phyloP scores from a whole-genome alignment of 2,113 vertebrate genomes.

The Rhodinocichla rosea region DNA sequence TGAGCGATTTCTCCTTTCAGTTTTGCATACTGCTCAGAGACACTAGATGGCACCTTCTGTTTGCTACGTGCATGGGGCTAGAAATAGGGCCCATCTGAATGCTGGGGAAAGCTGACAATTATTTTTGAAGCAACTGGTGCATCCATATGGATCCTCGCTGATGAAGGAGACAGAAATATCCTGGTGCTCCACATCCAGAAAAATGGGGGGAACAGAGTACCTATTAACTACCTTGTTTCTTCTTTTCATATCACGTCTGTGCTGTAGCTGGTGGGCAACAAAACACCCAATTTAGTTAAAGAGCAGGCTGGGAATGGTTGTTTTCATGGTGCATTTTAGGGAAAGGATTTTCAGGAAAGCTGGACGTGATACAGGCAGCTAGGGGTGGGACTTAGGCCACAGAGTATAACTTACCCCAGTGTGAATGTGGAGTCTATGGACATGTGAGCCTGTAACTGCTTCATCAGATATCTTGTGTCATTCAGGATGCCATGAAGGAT shows the following conservation, averaged over 20 bases:
- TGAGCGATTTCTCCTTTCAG: neutral
- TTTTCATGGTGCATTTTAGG: neutral
- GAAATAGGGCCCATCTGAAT: conserved; percentile 58
- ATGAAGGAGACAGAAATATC: conserved; percentile 33
- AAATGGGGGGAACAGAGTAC: neutral
- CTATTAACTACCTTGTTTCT: neutral
- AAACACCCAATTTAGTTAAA: neutral
- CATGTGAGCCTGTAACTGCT: neutral
- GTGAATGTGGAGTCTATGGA: neutral
- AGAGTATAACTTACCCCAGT: neutral
- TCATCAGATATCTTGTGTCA: neutral
- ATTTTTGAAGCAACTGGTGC: conserved; percentile 55
- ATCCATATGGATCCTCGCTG: conserved; percentile 51
- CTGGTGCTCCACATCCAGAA: neutral
- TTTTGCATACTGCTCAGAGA: conserved; percentile 18
- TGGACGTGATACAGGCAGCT: neutral
- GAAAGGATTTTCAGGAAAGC: neutral
- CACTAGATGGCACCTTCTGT: conserved; percentile 68
- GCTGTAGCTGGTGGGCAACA: neutral
- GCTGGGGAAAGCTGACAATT: conserved; percentile 60
- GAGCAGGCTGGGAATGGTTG: neutral
- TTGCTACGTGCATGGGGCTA: conserved; percentile 31
- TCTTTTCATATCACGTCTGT: neutral
- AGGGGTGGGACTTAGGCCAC: neutral
- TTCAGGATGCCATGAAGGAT: neutral